Percentiles rank a stretch among this genome's conserved stretches.
These are phyloP conservation scores for Tetrao urogallus DNA, from an alignment of 2,113 vertebrate species.

Conservation along the genomic window DNA sequence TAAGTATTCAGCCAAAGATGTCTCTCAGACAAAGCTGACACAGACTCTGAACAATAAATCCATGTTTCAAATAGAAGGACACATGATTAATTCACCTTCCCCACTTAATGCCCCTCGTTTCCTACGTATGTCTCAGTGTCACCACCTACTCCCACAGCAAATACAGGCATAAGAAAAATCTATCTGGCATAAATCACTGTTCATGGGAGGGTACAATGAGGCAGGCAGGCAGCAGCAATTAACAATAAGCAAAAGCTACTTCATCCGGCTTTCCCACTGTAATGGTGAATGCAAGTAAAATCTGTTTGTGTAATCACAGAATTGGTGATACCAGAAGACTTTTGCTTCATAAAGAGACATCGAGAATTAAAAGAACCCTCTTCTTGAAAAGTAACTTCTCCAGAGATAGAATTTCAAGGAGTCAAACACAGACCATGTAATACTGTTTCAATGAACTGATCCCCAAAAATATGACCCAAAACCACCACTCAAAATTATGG, in stretches of 20 bases:
- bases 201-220: background rate
- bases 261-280: background rate
- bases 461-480: background rate
- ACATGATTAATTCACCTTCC: background rate
- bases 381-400: background rate
- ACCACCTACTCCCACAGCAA: background rate
- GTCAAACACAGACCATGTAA: background rate
- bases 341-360: background rate
- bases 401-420: background rate
- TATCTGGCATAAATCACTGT: background rate
- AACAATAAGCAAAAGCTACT: background rate
- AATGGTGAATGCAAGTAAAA: background rate
- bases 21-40: conserved; percentile 25
- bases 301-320: background rate
- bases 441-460: background rate
- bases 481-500: background rate
- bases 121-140: background rate
- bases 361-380: background rate
- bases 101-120: background rate
- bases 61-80: background rate
- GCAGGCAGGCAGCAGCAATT: background rate
- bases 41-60: background rate
- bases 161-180: background rate
- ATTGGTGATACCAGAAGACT: background rate
- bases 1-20: background rate